Base-by-base conservation (phyloP, 1,140 invertebrate genomes). In the Nasonia vitripennis region DNA sequence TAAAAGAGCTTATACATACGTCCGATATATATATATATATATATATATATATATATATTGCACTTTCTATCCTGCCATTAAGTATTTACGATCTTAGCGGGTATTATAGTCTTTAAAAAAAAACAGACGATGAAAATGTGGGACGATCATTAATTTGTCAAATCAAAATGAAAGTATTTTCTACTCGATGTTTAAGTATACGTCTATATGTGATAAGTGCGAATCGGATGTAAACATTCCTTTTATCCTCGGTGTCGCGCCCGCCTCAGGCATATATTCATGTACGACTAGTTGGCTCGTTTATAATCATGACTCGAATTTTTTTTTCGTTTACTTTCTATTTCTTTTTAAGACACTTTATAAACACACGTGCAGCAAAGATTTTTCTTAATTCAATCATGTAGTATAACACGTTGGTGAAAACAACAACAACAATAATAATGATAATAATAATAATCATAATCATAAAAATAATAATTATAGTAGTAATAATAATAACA, bases 211-310 rank as follows among this genome's bases (percentile, higher is more conserved):
- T 83, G 81, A 86, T 83, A 86, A 86, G 81, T 86, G 85, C 81
- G 85, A 86, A 79, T 83, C 51, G 81, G 81, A 86, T 86, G 81
- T 83, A 74, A 86, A 86, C 84, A 86, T 86, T 86, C 84, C 84
- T 86, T 82, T 55, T 81, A 79, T 78, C 80, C 75, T 83, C 81
- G 77, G 62, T 79, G 68, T 79, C 79, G 79, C 85, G 84, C 71
- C 73, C 62, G 37, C 79, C 41, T 78, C 74, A 55, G 55, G 67
- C 80, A 81, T 77, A 41, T 86, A 78, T 80, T 78, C 78, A 80
- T 75, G 68, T 80, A 78, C 67, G 74, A 83, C 55, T 78, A 78
- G 73, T 20, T 77, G 74, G 74, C 67, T 34, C 20, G n/a, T 74
- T 77, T 77, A 81, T 81, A 70, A 85, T 85, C 83, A 68, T 85